Conservation (phyloP, 2,888 invertebrate genomes). For the Ctena decussata region DNA sequence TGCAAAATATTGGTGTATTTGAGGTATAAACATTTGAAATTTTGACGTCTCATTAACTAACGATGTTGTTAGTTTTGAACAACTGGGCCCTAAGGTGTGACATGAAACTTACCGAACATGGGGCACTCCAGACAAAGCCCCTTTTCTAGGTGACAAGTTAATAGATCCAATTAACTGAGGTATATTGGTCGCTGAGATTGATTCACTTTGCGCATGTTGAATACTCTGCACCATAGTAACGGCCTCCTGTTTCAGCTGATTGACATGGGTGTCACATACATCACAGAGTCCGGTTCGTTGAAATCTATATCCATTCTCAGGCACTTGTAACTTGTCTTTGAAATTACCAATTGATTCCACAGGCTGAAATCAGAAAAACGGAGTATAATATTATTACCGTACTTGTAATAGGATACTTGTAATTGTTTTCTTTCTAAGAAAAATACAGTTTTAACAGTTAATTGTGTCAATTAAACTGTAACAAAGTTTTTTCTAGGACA, state of each 20-base stretch:
- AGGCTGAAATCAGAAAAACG: constrained; percentile 65
- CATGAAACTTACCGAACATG: constrained; percentile 55
- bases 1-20: no score
- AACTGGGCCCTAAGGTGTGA: no score
- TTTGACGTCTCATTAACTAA: no score
- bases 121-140: constrained; percentile 34
- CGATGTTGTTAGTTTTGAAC: no score
- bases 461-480: no score
- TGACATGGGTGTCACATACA: constrained; percentile 80
- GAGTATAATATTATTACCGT: no score
- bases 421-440: no score
- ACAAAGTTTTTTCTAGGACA: no score
- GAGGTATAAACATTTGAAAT: no score
- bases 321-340: constrained; percentile 74
- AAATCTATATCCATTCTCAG: constrained; percentile 73
- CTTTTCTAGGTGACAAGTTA: constrained; percentile 58
- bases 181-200: constrained; percentile 65
- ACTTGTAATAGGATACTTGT: no score
- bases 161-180: constrained; percentile 74
- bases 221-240: constrained; percentile 82
- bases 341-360: constrained; percentile 71
- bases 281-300: constrained; percentile 77
- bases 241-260: constrained; percentile 81
- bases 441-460: no score
- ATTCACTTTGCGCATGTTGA: constrained; percentile 79